phyloP scores from a whole-genome alignment of 1,140 invertebrate species.

The Whitmania pigra region DNA sequence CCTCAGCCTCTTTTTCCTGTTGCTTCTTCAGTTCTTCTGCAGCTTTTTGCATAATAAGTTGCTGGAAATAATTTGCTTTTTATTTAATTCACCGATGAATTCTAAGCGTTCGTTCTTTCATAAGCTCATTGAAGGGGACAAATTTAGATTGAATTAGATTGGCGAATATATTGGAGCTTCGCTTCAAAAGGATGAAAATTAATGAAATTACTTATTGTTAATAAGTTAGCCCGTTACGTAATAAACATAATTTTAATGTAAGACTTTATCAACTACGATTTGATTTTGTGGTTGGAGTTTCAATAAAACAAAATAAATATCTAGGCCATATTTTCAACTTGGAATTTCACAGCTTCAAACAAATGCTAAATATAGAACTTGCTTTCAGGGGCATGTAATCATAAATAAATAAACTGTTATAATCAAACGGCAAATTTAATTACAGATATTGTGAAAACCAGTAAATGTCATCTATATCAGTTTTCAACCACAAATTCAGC shows the following conservation, averaged over 20 bases:
- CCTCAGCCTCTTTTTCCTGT: constrained; percentile 92
- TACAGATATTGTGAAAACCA: too few relatives aligned
- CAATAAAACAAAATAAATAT: background rate
- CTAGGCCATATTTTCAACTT: too few relatives aligned
- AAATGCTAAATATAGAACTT: background rate
- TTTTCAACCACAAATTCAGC: background rate
- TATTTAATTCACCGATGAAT: background rate
- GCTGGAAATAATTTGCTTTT: constrained; percentile 37
- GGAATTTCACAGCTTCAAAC: too few relatives aligned
- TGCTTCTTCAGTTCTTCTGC: constrained; percentile 99
- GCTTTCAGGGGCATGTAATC: background rate
- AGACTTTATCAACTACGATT: background rate
- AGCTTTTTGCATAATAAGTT: constrained; percentile 97
- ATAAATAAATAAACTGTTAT: background rate
- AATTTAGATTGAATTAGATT: background rate
- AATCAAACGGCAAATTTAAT: background rate
- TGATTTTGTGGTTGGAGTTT: background rate
- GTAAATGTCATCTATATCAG: background rate
- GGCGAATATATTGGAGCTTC: background rate
- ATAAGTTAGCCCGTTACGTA: background rate
- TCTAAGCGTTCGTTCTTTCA: background rate
- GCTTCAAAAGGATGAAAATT: too few relatives aligned
- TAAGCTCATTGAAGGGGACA: background rate
- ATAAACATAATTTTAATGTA: constrained; percentile 7
- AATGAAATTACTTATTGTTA: too few relatives aligned